These are phyloP conservation scores for Colaptes auratus DNA, from an alignment of 2,113 vertebrate species.

Conservation along the genomic window DNA sequence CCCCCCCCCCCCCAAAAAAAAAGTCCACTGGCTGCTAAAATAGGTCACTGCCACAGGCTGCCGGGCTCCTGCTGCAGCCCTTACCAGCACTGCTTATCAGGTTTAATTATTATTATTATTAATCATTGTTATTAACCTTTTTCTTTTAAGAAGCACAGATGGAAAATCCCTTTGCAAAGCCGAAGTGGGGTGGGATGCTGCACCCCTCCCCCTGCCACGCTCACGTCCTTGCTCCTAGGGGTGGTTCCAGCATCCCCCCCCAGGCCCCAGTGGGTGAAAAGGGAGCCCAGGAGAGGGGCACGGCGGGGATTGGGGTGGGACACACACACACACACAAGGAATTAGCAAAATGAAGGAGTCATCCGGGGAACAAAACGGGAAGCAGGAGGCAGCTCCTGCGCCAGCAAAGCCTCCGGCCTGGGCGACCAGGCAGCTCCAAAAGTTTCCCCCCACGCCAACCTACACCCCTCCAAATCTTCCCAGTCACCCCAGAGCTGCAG, in stretches of 20 bases:
- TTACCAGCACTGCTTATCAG: background rate
- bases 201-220: background rate
- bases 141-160: background rate
- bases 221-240: background rate
- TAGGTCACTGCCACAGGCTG: constrained; percentile 28
- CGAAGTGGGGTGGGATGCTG: background rate
- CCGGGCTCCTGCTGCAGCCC: background rate
- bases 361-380: constrained; percentile 43
- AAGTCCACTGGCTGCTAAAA: background rate
- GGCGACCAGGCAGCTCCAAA: background rate
- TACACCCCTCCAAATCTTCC: background rate
- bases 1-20: background rate
- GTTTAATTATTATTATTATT: no score
- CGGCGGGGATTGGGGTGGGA: background rate
- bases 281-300: background rate
- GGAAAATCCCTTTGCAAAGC: background rate
- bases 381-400: background rate
- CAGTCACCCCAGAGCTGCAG: background rate
- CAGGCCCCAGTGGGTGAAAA: background rate
- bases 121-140: background rate
- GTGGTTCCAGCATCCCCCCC: background rate
- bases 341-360: constrained; percentile 40
- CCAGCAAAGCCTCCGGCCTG: background rate
- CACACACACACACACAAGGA: background rate
- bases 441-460: background rate